Base-by-base conservation (phyloP, 1,140 invertebrate genomes). In the Argopecten irradians region DNA sequence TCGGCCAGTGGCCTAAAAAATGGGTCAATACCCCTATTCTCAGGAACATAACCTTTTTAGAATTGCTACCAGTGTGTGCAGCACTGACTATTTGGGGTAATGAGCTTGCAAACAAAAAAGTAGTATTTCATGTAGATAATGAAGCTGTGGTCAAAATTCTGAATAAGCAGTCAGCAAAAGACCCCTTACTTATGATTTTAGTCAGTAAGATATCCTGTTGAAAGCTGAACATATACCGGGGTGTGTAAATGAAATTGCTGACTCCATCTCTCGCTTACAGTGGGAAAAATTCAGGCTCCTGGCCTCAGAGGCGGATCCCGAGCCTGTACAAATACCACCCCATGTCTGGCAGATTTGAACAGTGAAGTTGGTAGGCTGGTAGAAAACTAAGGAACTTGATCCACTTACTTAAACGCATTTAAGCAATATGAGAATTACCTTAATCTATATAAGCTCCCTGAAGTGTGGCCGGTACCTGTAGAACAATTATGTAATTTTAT, bases 101-200 rank as follows among this genome's bases (percentile, higher is more conserved):
- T 16, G 28, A 85, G 36, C 22, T 87, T 0, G 28, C 0, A 33
- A 86, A 85, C 28, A 85, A 89, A 34, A 86, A 89, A 22, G 84
- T 89, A 0, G 0, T 82, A 13, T 86, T 82, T 13, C 8, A 34
- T 34, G 36, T 84, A 36, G 87, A 86, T 32, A 90, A 90, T 14
- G 22, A 83, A n/a, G 84, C 86, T 7, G 90, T 87, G 16, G 39
- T 86, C 3, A 82, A 85, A 32, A 87, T 85, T 43, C 83, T 91
- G 13, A 91, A 91, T 33, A 84, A 39, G n/a, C 43, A 83, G n/a
- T 43, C 90, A 9, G 43, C 88, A 14, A 89, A 87, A 85, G 86
- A 36, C 36, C 82, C 46, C 0, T 1, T 32, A 19, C 46, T 85
- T 19, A 90, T 91, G 90, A 9, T 34, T 11, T 19, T 89, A 19